Base-by-base conservation (phyloP, 2,113 vertebrate species). In the Hemichromis elongatus region DNA sequence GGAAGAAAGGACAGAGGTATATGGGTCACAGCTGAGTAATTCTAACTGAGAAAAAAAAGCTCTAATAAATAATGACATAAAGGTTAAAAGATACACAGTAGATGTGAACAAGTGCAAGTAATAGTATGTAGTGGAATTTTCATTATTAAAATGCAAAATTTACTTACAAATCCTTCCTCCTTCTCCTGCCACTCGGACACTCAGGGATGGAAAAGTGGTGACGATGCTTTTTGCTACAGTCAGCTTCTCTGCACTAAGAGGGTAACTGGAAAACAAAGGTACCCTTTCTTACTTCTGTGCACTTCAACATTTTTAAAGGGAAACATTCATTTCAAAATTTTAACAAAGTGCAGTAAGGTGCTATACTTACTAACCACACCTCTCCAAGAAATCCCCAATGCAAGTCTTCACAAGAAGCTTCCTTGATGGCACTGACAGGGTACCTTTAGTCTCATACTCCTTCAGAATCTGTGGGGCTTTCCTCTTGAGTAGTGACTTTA, bases 111-210 rank as follows among this genome's bases (percentile, higher is more conserved):
- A 35, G 53, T 54, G n/a, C 3, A 54, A 54, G 21, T 54, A 53
- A 21, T 2, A 21, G 52, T 3, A 6, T 3, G 1, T 3, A 24
- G 53, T 55, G 53, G 53, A 55, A 55, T 55, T 55, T 55, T 24
- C 21, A 24, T 55, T 55, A 55, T 55, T 55, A 55, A 55, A 55
- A 26, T 54, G n/a, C 54, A 14, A 56, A 56, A 56, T 56, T 56
- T 56, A 0, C 24, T 28, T 56, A 28, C 24, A 56, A 56, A 28
- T 56, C 54, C 55, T 56, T 56, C 55, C 54, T 24, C 1, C 21
- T 55, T 55, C 21, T 55, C 54, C 24, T 26, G 54, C 54, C 54
- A 56, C 54, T 56, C 2, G 1, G 12, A 26, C 53, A 55, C 21
- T 13, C 53, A 7, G 11, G 3, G 53, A 7, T 56, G 21, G 21